Percentiles rank a stretch among this genome's conserved stretches.
Conservation (phyloP, 2,797 vertebrate species). For the Masticophis lateralis region DNA sequence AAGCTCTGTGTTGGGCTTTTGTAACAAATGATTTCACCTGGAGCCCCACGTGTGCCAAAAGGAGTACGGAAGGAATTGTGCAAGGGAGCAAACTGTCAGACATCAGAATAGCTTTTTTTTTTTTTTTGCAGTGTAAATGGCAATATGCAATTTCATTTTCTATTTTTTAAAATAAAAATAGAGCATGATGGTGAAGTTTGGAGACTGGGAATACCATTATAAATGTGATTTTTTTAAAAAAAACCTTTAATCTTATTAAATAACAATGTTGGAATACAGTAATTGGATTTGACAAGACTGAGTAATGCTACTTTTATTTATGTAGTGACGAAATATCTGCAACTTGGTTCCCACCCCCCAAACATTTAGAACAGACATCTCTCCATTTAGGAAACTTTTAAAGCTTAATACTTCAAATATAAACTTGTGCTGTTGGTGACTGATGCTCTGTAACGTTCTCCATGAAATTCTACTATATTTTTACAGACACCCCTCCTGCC, state of each 20-base stretch:
- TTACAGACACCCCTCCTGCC: neutral
- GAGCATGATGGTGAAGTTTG: neutral
- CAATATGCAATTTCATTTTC: neutral
- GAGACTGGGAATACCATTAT: neutral
- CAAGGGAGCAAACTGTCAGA: neutral
- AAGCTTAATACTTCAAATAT: constrained; percentile 29
- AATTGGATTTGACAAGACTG: constrained; percentile 46
- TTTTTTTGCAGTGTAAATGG: neutral
- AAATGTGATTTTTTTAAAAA: neutral
- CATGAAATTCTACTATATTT: constrained; percentile 40
- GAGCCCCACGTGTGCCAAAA: neutral
- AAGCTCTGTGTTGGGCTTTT: neutral
- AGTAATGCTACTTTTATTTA: constrained; percentile 29
- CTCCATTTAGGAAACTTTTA: constrained; percentile 33
- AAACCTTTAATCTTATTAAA: constrained; percentile 21
- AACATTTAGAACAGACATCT: constrained; percentile 36
- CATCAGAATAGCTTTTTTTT: too few relatives aligned
- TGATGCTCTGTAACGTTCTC: constrained; percentile 7
- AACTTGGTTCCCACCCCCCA: neutral
- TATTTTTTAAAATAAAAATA: neutral
- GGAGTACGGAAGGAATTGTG: too few relatives aligned
- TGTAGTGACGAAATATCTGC: constrained; percentile 24
- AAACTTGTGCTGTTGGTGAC: neutral
- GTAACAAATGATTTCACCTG: neutral
- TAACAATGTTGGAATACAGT: constrained; percentile 27